These are phyloP conservation scores for Meta bourneti DNA, from an alignment of 2,888 invertebrate genomes.

Conservation along the genomic window DNA sequence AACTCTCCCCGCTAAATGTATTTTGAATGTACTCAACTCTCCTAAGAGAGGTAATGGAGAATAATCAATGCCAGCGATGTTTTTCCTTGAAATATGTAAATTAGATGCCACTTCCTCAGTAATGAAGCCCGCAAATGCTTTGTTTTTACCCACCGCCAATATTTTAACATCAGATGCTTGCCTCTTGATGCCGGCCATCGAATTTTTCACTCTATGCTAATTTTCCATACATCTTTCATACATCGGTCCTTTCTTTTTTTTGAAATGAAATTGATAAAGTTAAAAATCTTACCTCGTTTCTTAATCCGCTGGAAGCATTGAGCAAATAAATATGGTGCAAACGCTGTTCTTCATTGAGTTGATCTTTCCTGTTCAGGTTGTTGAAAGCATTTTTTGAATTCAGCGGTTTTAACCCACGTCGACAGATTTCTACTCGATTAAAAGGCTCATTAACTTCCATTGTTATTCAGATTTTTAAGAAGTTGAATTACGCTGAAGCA, in stretches of 20 bases:
- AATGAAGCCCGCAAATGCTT: conserved; percentile 10
- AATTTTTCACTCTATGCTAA: conserved; percentile 23
- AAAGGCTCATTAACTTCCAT: conserved; percentile 16
- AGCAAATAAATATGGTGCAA: background rate
- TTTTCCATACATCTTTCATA: conserved; percentile 1
- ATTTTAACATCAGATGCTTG: conserved; percentile 4
- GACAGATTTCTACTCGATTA: background rate
- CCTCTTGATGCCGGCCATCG: background rate
- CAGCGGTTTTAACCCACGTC: background rate
- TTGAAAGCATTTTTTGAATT: background rate
- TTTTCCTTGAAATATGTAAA: conserved; percentile 18
- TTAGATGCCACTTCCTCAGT: conserved; percentile 7
- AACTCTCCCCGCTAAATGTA: background rate
- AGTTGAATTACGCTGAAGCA: background rate
- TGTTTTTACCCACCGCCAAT: conserved; percentile 10
- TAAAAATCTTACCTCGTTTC: background rate
- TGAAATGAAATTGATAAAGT: background rate
- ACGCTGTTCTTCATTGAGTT: background rate
- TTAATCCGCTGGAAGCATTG: background rate
- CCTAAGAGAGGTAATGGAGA: conserved; percentile 20
- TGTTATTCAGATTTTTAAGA: background rate
- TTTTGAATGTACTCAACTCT: conserved; percentile 17
- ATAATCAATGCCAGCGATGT: conserved; percentile 7
- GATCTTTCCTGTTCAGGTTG: background rate
- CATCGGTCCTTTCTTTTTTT: background rate